Conservation (phyloP, 2,888 invertebrate species). For the Beris morrisii region DNA sequence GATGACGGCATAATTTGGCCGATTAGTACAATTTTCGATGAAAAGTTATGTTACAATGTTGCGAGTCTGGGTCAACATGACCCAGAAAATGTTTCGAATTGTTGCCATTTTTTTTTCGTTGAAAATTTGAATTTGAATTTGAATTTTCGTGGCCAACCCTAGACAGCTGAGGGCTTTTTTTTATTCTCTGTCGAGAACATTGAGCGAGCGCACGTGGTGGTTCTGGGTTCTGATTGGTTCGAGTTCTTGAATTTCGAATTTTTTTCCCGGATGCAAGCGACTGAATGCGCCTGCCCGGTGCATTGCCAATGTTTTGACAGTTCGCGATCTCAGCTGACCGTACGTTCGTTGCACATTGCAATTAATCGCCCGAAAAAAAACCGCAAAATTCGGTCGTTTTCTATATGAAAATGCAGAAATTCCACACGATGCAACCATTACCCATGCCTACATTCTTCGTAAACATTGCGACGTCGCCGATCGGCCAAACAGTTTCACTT, state of each 20-base stretch:
- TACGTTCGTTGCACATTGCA: background rate
- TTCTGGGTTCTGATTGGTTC: slow-evolving; percentile 25
- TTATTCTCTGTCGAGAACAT: background rate
- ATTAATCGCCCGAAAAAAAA: background rate
- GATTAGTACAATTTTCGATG: too few relatives aligned
- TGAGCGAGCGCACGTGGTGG: background rate
- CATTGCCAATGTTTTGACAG: slow-evolving; percentile 28
- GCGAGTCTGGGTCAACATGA: too few relatives aligned
- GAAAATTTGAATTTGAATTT: too few relatives aligned
- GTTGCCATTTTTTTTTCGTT: too few relatives aligned
- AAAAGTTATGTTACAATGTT: too few relatives aligned
- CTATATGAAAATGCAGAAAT: slow-evolving; percentile 11
- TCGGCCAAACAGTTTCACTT: slow-evolving; percentile 25
- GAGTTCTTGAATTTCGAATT: slow-evolving; percentile 23
- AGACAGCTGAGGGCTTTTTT: too few relatives aligned
- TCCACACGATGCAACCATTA: background rate
- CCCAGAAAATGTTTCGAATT: too few relatives aligned
- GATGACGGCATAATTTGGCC: too few relatives aligned
- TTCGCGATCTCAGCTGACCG: background rate
- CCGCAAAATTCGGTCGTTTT: slow-evolving; percentile 2
- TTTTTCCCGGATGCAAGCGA: too few relatives aligned
- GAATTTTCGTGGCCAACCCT: too few relatives aligned
- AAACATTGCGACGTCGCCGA: slow-evolving; percentile 7
- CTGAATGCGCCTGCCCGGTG: background rate
- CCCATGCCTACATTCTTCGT: background rate